These are phyloP conservation scores for Chaitophorus viminalis DNA, from an alignment of 2,888 invertebrate species.

Conservation along the genomic window DNA sequence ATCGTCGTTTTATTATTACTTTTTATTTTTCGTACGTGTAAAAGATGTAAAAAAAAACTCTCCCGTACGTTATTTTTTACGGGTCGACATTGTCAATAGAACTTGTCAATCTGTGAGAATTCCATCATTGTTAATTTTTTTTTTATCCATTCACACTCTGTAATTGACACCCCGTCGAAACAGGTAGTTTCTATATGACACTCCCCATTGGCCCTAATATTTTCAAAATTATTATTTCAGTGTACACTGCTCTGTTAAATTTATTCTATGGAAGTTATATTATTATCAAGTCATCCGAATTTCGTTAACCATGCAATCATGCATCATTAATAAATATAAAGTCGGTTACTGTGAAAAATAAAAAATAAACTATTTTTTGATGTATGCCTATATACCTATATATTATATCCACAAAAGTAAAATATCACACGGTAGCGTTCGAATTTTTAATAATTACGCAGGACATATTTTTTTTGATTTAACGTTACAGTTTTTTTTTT, in stretches of 20 bases:
- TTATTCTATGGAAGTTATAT: background rate
- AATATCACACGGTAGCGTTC: background rate
- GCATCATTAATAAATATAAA: background rate
- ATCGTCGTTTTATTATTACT: background rate
- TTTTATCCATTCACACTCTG: conserved; percentile 31
- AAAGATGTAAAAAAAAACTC: conserved; percentile 10
- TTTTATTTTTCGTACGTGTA: background rate
- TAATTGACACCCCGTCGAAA: conserved; percentile 10
- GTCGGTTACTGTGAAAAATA: background rate
- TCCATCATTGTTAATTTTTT: conserved; percentile 16
- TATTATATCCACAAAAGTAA: too few species aligned
- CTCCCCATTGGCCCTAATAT: conserved; percentile 9
- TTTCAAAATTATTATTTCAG: background rate
- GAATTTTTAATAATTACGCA: too few species aligned
- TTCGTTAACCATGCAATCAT: background rate
- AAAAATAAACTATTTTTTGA: background rate
- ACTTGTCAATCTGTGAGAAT: conserved; percentile 23
- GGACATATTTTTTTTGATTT: too few species aligned
- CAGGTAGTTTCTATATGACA: conserved; percentile 31
- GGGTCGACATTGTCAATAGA: conserved; percentile 31
- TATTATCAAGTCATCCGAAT: background rate
- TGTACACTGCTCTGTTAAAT: background rate
- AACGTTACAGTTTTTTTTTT: background rate
- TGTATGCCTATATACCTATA: too few species aligned
- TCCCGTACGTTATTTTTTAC: conserved; percentile 21